A percentile compares a stretch with the other conserved stretches of the same genome.
These are phyloP conservation scores for Trinectes maculatus DNA, from an alignment of 2,113 vertebrate genomes.

Conservation along the genomic window DNA sequence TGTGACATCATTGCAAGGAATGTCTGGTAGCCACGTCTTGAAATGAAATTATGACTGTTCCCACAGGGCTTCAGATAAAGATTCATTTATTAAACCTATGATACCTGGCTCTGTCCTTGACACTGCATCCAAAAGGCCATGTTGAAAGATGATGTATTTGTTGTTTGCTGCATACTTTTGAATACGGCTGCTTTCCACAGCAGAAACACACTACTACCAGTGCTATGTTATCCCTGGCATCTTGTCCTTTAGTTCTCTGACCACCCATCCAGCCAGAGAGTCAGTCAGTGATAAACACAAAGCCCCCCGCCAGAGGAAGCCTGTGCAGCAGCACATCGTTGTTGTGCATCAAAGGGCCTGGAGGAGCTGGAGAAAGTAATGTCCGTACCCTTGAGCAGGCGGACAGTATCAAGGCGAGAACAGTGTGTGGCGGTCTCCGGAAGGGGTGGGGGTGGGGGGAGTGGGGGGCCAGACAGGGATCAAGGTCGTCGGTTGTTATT, in stretches of 20 bases:
- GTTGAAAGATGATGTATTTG: conserved; percentile 14
- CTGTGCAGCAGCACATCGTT: conserved; percentile 33
- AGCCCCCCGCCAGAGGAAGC: not conserved
- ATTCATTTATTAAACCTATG: conserved; percentile 43
- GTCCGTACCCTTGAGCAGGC: conserved; percentile 47
- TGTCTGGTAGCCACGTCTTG: conserved; percentile 16
- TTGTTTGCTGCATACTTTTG: conserved; percentile 9
- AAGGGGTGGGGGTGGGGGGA: no score
- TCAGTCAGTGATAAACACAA: conserved; percentile 50
- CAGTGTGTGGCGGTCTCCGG: conserved; percentile 44
- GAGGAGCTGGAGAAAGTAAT: conserved; percentile 54
- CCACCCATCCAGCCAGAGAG: conserved; percentile 37
- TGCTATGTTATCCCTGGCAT: conserved; percentile 39
- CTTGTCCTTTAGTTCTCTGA: conserved; percentile 35
- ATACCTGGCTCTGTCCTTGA: conserved; percentile 24
- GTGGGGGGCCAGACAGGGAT: conserved; percentile 67
- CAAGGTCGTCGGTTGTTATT: conserved; percentile 76
- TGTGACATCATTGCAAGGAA: conserved; percentile 35
- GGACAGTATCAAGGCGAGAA: conserved; percentile 36
- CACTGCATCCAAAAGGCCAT: not conserved
- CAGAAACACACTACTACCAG: conserved; percentile 10
- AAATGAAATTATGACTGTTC: conserved; percentile 30
- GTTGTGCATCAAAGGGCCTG: conserved; percentile 36
- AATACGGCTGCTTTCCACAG: conserved; percentile 28
- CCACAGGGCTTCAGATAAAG: conserved; percentile 40